Evolutionary conservation across 1,140 invertebrate species (phyloP).

Genomic region (Drosophila leontia): DNA sequence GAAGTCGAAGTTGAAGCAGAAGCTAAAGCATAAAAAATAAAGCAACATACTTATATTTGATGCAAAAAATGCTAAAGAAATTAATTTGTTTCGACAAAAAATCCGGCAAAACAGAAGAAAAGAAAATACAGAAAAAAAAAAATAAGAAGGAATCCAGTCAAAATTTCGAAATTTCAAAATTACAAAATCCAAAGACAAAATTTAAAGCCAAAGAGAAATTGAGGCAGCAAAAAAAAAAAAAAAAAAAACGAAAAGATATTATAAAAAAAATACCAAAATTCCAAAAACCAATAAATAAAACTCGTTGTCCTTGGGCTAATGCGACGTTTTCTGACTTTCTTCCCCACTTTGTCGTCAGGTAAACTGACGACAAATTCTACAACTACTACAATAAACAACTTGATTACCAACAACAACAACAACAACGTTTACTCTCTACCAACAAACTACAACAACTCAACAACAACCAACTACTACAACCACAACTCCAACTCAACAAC

Average conservation of each 20-base stretch:
- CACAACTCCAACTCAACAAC: conserved; percentile 54
- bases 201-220: conserved; percentile 46
- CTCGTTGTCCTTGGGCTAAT: conserved; percentile 84
- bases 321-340: conserved; percentile 85
- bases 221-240: conserved; percentile 32
- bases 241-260: not conserved
- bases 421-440: conserved; percentile 48
- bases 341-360: conserved; percentile 85
- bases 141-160: conserved; percentile 1
- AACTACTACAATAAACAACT: conserved; percentile 67
- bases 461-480: conserved; percentile 51
- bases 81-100: conserved; percentile 47
- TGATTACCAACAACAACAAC: conserved; percentile 63
- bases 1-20: conserved; percentile 11
- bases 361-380: conserved; percentile 85
- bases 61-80: conserved; percentile 79
- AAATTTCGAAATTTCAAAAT: conserved; percentile 23
- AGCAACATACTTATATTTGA: conserved; percentile 69
- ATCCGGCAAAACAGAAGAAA: conserved; percentile 41
- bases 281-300: conserved; percentile 51
- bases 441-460: conserved; percentile 28
- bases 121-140: conserved; percentile 12
- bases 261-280: conserved; percentile 9
- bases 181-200: conserved; percentile 8
- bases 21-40: conserved; percentile 29